phyloP scores from a whole-genome alignment of 2,113 vertebrate genomes.

The Nesogale talazaci region DNA sequence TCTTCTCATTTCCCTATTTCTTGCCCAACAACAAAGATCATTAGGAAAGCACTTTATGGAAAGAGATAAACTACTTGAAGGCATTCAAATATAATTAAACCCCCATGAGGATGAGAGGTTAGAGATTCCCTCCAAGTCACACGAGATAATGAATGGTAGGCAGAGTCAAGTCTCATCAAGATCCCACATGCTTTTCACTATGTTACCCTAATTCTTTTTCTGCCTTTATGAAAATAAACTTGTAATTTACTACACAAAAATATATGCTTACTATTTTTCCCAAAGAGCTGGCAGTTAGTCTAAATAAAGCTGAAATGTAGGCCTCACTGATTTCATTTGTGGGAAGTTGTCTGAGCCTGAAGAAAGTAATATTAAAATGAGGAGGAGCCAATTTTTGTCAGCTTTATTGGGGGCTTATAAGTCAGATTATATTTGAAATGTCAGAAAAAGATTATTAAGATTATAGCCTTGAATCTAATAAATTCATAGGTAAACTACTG shows the following conservation, averaged over 20 bases:
- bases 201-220: background rate
- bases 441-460: conserved; percentile 79
- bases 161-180: conserved; percentile 27
- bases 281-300: conserved; percentile 21
- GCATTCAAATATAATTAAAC: conserved; percentile 33
- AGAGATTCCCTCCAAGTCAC: conserved; percentile 1
- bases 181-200: background rate
- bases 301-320: conserved; percentile 48
- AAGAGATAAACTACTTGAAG: conserved; percentile 43
- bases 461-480: conserved; percentile 64
- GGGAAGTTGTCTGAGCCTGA: conserved; percentile 25
- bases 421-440: conserved; percentile 75
- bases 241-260: conserved; percentile 25
- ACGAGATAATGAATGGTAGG: conserved; percentile 16
- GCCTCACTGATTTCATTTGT: conserved; percentile 16
- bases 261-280: background rate
- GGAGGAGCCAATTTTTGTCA: conserved; percentile 35
- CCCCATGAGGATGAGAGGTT: background rate
- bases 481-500: conserved; percentile 36
- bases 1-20: background rate
- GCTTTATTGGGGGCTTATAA: conserved; percentile 46
- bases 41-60: conserved; percentile 24
- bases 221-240: conserved; percentile 41
- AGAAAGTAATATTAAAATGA: background rate
- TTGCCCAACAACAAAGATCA: conserved; percentile 13